These are phyloP conservation scores for Chromis chromis DNA, from an alignment of 2,797 vertebrate species.

Conservation along the genomic window DNA sequence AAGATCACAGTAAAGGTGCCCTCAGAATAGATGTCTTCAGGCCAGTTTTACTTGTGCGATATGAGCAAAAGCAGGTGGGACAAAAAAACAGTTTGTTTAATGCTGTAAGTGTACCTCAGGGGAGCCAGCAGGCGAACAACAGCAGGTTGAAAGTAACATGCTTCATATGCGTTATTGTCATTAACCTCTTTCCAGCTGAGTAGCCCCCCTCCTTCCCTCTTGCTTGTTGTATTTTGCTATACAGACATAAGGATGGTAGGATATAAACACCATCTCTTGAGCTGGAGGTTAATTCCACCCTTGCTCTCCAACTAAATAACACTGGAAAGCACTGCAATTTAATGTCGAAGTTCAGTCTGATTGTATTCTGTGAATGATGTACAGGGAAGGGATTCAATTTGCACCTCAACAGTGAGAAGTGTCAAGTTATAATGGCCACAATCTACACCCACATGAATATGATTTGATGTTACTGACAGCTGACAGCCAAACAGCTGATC, in stretches of 20 bases:
- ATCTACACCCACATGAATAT: not conserved
- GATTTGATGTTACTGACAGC: not conserved
- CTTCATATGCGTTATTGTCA: conserved; percentile 5
- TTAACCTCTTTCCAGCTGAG: conserved; percentile 7
- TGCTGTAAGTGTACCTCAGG: too few relatives aligned
- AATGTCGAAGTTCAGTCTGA: not conserved
- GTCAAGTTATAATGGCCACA: not conserved
- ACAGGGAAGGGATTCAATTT: not conserved
- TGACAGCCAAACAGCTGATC: not conserved
- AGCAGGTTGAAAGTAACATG: not conserved
- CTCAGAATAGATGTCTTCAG: too few relatives aligned
- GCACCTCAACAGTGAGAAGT: not conserved
- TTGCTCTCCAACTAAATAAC: not conserved
- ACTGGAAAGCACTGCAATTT: not conserved
- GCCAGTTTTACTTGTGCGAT: too few relatives aligned
- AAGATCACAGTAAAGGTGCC: too few relatives aligned
- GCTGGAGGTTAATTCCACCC: not conserved
- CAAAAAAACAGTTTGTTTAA: not conserved
- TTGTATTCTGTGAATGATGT: not conserved
- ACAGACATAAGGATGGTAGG: not conserved
- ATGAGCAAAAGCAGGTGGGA: not conserved
- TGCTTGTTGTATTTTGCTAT: not conserved
- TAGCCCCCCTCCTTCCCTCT: not conserved
- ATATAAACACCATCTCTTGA: too few relatives aligned
- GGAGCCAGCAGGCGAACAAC: not conserved